These are phyloP conservation scores for Rhinatrema bivittatum DNA, from an alignment of 2,797 vertebrate species.

Conservation along the genomic window DNA sequence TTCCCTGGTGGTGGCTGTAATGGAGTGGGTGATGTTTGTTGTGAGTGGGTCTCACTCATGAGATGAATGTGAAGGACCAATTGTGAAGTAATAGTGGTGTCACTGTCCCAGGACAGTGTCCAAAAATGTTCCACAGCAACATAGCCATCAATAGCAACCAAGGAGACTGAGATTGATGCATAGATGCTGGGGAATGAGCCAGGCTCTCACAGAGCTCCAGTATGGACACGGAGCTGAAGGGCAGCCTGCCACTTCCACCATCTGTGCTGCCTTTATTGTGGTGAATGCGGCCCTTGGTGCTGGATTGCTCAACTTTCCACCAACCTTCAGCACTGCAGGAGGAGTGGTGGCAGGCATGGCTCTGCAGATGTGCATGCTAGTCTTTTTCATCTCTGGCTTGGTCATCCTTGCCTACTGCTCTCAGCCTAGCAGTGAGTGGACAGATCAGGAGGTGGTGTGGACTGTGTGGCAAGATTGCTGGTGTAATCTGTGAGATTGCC, in stretches of 20 bases:
- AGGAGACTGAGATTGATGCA: constrained; percentile 68
- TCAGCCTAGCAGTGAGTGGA: constrained; percentile 83
- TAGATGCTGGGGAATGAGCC: constrained; percentile 78
- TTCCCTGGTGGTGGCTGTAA: too few relatives aligned
- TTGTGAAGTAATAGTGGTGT: too few relatives aligned
- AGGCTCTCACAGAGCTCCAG: constrained; percentile 84
- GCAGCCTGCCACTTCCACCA: constrained; percentile 55
- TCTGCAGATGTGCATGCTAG: constrained; percentile 86
- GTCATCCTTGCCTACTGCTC: constrained; percentile 93
- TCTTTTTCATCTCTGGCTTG: constrained; percentile 90
- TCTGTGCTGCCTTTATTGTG: constrained; percentile 86
- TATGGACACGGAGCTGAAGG: constrained; percentile 59
- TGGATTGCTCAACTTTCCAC: constrained; percentile 91
- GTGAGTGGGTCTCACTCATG: too few relatives aligned
- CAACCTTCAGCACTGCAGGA: constrained; percentile 86
- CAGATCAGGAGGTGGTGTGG: constrained; percentile 95
- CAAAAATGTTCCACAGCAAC: constrained; percentile 42
- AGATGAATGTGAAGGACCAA: too few relatives aligned
- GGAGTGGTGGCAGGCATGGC: constrained; percentile 75
- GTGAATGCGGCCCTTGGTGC: constrained; percentile 92
- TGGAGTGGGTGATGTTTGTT: background rate
- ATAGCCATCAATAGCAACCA: constrained; percentile 76
- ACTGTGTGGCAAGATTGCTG: constrained; percentile 80
- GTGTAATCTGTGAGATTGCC: constrained; percentile 80
- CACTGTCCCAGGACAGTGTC: too few relatives aligned